Conservation (phyloP, 2,113 vertebrate genomes). For the Indri indri region DNA sequence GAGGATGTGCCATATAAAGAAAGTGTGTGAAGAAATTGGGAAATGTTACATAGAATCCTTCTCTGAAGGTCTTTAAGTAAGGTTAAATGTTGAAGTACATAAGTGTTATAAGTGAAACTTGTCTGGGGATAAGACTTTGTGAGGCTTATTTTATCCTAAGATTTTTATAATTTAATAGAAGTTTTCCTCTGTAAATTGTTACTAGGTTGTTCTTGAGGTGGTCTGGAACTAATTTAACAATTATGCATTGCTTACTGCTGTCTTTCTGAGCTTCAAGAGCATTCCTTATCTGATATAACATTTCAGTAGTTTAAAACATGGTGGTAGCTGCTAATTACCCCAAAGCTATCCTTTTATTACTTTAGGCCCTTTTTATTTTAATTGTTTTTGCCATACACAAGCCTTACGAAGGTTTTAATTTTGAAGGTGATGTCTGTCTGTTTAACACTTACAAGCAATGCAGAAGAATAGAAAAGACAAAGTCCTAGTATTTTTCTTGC, state of each 20-base stretch:
- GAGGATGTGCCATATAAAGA: not conserved
- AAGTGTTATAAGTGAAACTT: not conserved
- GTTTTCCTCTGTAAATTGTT: not conserved
- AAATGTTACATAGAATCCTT: not conserved
- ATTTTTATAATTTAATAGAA: not conserved
- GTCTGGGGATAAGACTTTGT: not conserved
- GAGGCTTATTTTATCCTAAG: not conserved
- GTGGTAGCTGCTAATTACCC: not conserved
- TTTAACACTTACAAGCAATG: slow-evolving; percentile 4
- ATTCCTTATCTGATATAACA: not conserved
- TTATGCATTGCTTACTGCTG: not conserved
- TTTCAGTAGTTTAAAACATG: not conserved
- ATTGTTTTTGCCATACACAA: not conserved
- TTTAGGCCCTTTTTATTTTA: not conserved
- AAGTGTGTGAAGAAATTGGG: not conserved
- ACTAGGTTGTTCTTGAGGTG: not conserved
- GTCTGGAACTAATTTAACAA: not conserved
- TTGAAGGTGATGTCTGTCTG: not conserved
- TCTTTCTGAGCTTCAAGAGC: not conserved
- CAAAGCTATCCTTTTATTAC: not conserved
- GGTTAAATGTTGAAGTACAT: not conserved
- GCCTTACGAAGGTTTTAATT: not conserved
- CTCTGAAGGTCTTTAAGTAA: not conserved
- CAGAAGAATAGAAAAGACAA: not conserved
- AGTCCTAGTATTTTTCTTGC: not conserved